phyloP scores from a whole-genome alignment of 1,140 invertebrate species.

The Drosophila bipectinata region DNA sequence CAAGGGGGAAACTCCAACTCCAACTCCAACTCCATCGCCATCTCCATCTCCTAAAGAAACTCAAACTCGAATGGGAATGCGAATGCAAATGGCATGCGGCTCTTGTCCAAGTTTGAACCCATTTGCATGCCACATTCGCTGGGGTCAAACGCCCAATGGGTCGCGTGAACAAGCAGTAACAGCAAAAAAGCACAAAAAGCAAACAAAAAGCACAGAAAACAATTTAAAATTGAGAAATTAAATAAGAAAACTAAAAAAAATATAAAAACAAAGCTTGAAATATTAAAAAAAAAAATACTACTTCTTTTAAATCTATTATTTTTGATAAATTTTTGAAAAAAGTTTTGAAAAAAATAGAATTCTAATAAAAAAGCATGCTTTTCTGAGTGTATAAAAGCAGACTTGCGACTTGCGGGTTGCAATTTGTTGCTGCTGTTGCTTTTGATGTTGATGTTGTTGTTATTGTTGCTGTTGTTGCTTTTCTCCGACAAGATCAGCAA shows the following conservation, averaged over 20 bases:
- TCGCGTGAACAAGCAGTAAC: slow-evolving; percentile 28
- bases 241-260: not conserved
- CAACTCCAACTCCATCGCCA: slow-evolving; percentile 9
- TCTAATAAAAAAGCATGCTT: not conserved
- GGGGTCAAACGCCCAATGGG: slow-evolving; percentile 46
- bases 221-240: not conserved
- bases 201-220: slow-evolving; percentile 20
- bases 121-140: slow-evolving; percentile 49
- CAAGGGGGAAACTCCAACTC: slow-evolving; percentile 29
- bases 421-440: slow-evolving; percentile 40
- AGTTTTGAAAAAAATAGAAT: not conserved
- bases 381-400: not conserved
- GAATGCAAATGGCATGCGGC: slow-evolving; percentile 17
- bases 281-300: too few relatives aligned
- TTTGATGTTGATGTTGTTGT: slow-evolving; percentile 19
- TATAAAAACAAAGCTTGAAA: not conserved
- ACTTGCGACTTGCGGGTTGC: slow-evolving; percentile 16
- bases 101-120: slow-evolving; percentile 48
- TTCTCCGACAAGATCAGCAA: slow-evolving; percentile 47
- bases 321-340: too few relatives aligned
- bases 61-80: not conserved
- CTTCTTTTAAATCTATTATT: not conserved
- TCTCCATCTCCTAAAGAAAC: slow-evolving; percentile 3
- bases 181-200: slow-evolving; percentile 12
- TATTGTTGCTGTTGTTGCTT: not conserved